Percentiles rank a stretch among this genome's conserved stretches.
phyloP scores from a whole-genome alignment of 2,888 invertebrate genomes.

The Cynaeus angustus region DNA sequence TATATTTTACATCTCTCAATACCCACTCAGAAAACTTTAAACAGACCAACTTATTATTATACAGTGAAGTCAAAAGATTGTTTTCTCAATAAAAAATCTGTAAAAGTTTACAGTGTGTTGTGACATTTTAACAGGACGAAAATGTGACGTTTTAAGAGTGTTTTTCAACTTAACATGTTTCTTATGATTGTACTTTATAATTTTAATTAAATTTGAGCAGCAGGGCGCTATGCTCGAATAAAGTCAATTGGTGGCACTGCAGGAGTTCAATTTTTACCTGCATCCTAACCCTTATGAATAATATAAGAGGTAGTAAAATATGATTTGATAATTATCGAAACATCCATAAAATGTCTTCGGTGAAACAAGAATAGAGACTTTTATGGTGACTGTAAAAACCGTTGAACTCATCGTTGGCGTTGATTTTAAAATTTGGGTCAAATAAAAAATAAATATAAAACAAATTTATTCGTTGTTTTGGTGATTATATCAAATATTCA shows the following conservation, averaged over 20 bases:
- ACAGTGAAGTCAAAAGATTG: constrained; percentile 9
- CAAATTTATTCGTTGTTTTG: not conserved
- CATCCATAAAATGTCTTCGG: constrained; percentile 1
- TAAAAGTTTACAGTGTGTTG: not conserved
- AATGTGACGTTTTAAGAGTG: no score
- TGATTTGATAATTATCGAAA: constrained; percentile 25
- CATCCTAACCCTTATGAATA: constrained; percentile 25
- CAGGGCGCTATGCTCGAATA: constrained; percentile 37
- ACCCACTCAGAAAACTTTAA: constrained; percentile 40
- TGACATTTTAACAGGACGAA: no score
- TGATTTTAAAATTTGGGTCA: constrained; percentile 13
- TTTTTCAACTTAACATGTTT: not conserved
- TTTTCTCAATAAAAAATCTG: constrained; percentile 7
- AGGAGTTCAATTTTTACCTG: constrained; percentile 25
- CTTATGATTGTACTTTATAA: constrained; percentile 22
- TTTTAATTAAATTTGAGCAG: constrained; percentile 35
- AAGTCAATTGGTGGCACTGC: constrained; percentile 36
- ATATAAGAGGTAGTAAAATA: constrained; percentile 32
- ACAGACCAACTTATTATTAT: constrained; percentile 36
- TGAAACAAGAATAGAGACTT: constrained; percentile 14
- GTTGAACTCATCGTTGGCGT: not conserved
- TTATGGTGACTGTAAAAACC: not conserved
- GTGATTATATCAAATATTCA: constrained; percentile 7
- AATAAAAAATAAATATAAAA: not conserved
- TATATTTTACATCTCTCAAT: constrained; percentile 41